Conservation (phyloP, 1,140 invertebrate species). For the Lasaia peninsularis region DNA sequence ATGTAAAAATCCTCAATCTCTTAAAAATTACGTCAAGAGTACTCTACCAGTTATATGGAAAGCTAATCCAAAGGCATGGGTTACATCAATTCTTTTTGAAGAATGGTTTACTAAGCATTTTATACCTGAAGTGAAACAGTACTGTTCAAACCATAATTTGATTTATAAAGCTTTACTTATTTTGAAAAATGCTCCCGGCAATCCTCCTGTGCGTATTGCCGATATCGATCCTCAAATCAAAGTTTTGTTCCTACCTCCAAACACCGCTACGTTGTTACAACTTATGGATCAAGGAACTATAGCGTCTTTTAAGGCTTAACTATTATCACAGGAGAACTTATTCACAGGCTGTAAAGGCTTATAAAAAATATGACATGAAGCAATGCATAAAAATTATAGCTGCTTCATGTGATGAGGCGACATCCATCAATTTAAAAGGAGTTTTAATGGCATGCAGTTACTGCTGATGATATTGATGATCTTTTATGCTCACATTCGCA, state of each 20-base stretch:
- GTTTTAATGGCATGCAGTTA: background rate
- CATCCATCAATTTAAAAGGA: conserved; percentile 3
- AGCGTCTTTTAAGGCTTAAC: conserved; percentile 27
- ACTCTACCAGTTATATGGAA: conserved; percentile 38
- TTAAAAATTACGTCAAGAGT: conserved; percentile 39
- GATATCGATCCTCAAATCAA: conserved; percentile 23
- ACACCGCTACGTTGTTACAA: conserved; percentile 52
- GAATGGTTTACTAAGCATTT: conserved; percentile 52
- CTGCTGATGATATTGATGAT: background rate
- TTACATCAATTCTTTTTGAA: conserved; percentile 40
- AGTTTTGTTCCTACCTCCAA: conserved; percentile 57
- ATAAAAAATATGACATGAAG: no score
- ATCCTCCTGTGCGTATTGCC: conserved; percentile 3
- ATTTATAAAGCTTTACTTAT: conserved; percentile 52
- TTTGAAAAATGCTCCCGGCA: conserved; percentile 48
- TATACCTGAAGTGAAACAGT: conserved; percentile 38
- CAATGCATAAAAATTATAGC: no score
- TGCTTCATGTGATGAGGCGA: conserved; percentile 10
- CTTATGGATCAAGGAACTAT: conserved; percentile 61
- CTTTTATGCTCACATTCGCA: background rate
- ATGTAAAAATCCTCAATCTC: conserved; percentile 36
- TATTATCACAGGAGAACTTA: conserved; percentile 19
- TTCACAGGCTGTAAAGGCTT: no score
- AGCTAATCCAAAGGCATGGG: conserved; percentile 50
- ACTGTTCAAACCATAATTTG: conserved; percentile 38